Evolutionary conservation across 2,797 vertebrate genomes (phyloP).

Genomic region (Coregonus ussuriensis): DNA sequence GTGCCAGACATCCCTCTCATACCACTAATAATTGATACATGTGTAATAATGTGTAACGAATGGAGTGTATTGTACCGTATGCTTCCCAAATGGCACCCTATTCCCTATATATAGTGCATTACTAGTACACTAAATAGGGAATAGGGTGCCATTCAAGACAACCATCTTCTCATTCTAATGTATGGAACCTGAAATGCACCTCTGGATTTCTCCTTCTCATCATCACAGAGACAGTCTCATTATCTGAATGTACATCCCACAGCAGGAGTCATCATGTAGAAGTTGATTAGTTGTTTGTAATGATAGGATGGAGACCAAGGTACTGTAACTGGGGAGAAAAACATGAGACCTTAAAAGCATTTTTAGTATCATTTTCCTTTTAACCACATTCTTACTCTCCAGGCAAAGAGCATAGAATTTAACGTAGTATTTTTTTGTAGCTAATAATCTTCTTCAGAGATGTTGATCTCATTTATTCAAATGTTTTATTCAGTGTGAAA

Average conservation of each 20-base stretch:
- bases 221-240: neutral
- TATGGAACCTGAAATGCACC: neutral
- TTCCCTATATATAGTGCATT: neutral
- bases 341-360: too few species aligned
- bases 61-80: slow-evolving; percentile 12
- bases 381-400: neutral
- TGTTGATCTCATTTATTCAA: neutral
- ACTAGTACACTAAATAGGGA: neutral
- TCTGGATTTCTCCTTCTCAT: neutral
- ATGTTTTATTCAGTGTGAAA: neutral
- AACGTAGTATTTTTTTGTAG: neutral
- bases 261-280: slow-evolving; percentile 4
- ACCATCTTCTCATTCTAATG: neutral
- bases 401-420: neutral
- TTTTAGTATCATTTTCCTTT: too few species aligned
- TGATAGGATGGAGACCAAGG: neutral
- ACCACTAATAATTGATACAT: neutral
- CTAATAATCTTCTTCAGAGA: neutral
- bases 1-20: slow-evolving; percentile 11
- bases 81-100: neutral
- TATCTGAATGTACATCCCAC: slow-evolving; percentile 2
- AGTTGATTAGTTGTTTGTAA: slow-evolving; percentile 1
- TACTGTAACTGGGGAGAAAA: neutral
- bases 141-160: too few species aligned
- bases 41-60: too few species aligned